These are phyloP conservation scores for Hassar affinis DNA, from an alignment of 2,113 vertebrate species.

Conservation along the genomic window DNA sequence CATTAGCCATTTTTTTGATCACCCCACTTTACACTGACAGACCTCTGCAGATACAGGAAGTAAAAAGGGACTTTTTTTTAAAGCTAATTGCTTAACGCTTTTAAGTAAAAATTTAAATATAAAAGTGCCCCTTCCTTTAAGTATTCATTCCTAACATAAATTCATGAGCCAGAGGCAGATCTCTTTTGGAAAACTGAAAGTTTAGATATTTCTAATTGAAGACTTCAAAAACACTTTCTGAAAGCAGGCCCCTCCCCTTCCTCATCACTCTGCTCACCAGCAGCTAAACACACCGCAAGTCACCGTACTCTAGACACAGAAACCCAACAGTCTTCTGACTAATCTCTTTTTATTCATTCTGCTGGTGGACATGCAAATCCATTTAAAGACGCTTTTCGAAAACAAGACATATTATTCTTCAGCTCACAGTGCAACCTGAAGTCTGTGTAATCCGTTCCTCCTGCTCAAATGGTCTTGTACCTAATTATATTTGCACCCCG, in stretches of 20 bases:
- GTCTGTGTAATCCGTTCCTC: conserved; percentile 52
- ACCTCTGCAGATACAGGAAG: not conserved
- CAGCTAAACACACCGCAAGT: not conserved
- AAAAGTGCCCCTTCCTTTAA: not conserved
- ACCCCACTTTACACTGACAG: not conserved
- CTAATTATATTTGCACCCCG: conserved; percentile 62
- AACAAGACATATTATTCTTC: conserved; percentile 21
- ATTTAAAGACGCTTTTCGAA: not conserved
- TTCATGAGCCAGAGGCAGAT: not conserved
- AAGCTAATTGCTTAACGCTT: not conserved
- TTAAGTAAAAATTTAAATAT: conserved; percentile 11
- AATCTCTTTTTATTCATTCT: no score
- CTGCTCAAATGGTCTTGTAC: conserved; percentile 56
- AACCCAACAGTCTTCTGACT: no score
- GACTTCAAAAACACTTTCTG: not conserved
- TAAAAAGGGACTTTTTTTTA: not conserved
- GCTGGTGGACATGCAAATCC: not conserved
- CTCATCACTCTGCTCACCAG: no score
- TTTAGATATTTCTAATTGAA: not conserved
- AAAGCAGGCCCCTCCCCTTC: no score
- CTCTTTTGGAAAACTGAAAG: not conserved
- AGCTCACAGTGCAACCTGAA: not conserved
- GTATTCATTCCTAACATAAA: not conserved
- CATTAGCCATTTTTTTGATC: conserved; percentile 15
- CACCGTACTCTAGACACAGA: no score